Percentiles rank a stretch among this genome's conserved stretches.
Conservation (phyloP, 37 sponge, comb jelly and placozoan species). For the Aplysina aerophoba region DNA sequence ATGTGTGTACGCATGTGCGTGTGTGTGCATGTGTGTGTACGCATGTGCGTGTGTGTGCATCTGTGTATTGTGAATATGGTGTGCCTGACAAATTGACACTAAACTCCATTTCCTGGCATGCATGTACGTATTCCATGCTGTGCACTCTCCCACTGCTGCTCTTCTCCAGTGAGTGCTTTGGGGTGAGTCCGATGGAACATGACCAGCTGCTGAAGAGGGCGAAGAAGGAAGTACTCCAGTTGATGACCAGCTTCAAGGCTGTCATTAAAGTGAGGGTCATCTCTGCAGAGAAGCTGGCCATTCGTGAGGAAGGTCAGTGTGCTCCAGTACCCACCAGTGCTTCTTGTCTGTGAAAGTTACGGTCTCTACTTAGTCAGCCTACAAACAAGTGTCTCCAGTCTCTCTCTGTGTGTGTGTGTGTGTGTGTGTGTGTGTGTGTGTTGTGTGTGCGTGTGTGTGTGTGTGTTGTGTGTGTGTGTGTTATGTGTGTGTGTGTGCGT, state of each 20-base stretch:
- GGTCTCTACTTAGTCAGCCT: background rate
- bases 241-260: constrained; percentile 52
- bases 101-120: too few species aligned
- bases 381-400: background rate
- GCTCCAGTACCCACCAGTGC: too few species aligned
- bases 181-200: constrained; percentile 34
- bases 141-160: too few species aligned
- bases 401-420: background rate
- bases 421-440: constrained; percentile 15
- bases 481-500: too few species aligned
- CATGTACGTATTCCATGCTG: too few species aligned
- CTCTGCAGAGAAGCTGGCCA: background rate
- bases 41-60: too few species aligned
- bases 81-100: too few species aligned
- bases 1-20: too few species aligned
- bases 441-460: too few species aligned
- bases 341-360: background rate
- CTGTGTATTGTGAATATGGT: too few species aligned
- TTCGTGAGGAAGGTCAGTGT: background rate
- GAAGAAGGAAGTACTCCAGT: constrained; percentile 33
- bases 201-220: constrained; percentile 32
- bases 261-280: constrained; percentile 57
- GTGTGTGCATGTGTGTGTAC: too few species aligned
- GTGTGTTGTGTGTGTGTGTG: background rate
- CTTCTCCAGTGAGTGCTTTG: constrained; percentile 54